Conservation (phyloP, 2,888 invertebrate species). For the Tupiocoris notatus region DNA sequence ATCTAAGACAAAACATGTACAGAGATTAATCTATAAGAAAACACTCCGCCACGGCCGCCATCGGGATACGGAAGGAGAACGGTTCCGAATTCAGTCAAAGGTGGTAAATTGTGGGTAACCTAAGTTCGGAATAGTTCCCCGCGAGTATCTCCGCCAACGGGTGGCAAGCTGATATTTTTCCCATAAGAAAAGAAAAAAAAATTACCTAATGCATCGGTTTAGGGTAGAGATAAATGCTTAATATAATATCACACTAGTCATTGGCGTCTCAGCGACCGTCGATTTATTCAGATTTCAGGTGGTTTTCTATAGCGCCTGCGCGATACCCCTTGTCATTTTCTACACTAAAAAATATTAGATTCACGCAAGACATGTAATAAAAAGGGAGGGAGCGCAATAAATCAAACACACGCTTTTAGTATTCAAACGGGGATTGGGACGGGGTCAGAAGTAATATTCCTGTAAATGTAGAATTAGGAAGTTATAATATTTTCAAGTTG, state of each 20-base stretch:
- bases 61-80: not conserved
- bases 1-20: not conserved
- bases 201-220: not conserved
- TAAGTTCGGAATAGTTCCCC: not conserved
- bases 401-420: conserved; percentile 13
- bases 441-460: conserved; percentile 41
- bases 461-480: conserved; percentile 22
- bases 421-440: conserved; percentile 1
- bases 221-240: conserved; percentile 21
- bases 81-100: conserved; percentile 27
- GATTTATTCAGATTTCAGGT: not conserved
- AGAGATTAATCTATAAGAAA: not conserved
- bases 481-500: too few relatives aligned
- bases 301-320: not conserved
- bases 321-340: not conserved
- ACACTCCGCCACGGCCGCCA: conserved; percentile 21
- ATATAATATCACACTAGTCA: conserved; percentile 42
- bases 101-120: conserved; percentile 43
- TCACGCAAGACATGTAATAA: conserved; percentile 11
- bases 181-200: not conserved
- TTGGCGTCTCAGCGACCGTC: conserved; percentile 16
- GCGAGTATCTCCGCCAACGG: not conserved
- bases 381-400: conserved; percentile 1
- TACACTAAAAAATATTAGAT: not conserved
- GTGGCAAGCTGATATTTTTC: conserved; percentile 2